Evolutionary conservation across 2,113 vertebrate species (phyloP), one percentile per base, ranked within the genome.

Genomic region (Dicaeum eximium): DNA sequence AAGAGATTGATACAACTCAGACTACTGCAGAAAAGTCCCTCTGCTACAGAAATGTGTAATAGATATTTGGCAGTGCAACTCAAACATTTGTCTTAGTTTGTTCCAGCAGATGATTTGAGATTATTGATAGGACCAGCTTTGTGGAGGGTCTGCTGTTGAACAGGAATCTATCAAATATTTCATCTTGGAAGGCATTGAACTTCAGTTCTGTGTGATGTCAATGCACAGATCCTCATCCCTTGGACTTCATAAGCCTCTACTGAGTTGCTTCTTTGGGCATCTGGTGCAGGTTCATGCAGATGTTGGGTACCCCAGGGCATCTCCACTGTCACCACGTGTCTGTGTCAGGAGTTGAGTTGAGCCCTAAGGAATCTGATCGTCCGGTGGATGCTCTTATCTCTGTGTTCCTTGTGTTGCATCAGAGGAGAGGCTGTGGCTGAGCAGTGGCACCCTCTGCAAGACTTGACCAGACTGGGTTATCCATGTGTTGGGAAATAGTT

Each of bases 1-100:
- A 88, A 81, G 83, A 93, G 93, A 91, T 72, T 88, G 82, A 74
- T 92, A 92, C 65, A 74, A 91, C 82, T 94, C 86, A 92, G 79
- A 53, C 45, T 86, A 25, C 69, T 81, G 82, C 65, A 86, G 71
- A 22, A 54, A 93, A 77, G 91, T 86, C 67, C 86, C 80, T 94
- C 86, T 88, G 92, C 92, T 91, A 54, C 60, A 91, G 86, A 91
- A 91, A 86, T 62, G 20, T 60, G 86, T 80, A 88, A 54, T 71
- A 88, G 92, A 67, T 95, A 86, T 48, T 95, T 86, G 88, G 72
- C 79, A 94, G 8, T 94, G 56, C 15, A 9, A 91, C 51, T 88
- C 62, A 72, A 64, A 62, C 71, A 44, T 88, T 95, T 92, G 74
- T 81, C 65, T 89, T 65, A 3, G 51, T 92, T 95, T 92, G 62